These are phyloP conservation scores for Kryptolebias ocellatus DNA, from an alignment of 2,797 vertebrate genomes.

Conservation along the genomic window DNA sequence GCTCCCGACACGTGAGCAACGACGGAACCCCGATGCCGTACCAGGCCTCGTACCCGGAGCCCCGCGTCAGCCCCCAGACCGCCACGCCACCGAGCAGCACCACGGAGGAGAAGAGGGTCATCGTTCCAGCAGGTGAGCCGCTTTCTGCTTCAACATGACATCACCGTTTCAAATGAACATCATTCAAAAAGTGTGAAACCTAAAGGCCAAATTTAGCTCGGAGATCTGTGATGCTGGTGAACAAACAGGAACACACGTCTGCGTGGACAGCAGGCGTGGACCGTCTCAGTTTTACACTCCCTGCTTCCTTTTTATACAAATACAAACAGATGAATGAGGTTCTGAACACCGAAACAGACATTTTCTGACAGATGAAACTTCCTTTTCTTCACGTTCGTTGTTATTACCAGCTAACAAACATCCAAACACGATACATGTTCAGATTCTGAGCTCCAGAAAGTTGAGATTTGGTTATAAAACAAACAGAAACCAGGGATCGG, in stretches of 20 bases:
- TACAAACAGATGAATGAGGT: not conserved
- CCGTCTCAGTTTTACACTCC: conserved; percentile 12
- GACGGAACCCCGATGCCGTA: conserved; percentile 79
- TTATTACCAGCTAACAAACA: too few relatives aligned
- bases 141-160: not conserved
- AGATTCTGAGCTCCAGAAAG: too few relatives aligned
- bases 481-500: too few relatives aligned
- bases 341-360: not conserved
- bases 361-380: too few relatives aligned
- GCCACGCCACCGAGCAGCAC: conserved; percentile 70
- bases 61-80: conserved; percentile 77
- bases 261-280: not conserved
- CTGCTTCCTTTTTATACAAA: conserved; percentile 13
- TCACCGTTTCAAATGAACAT: not conserved
- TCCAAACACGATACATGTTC: too few relatives aligned
- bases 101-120: conserved; percentile 88
- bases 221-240: conserved; percentile 4
- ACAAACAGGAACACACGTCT: not conserved
- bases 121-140: conserved; percentile 83
- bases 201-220: not conserved
- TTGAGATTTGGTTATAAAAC: too few relatives aligned
- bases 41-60: conserved; percentile 79
- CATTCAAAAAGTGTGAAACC: conserved; percentile 17
- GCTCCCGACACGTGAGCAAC: conserved; percentile 81
- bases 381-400: too few relatives aligned